Evolutionary conservation across 2,113 vertebrate genomes (phyloP).

Genomic region (Equus przewalskii): DNA sequence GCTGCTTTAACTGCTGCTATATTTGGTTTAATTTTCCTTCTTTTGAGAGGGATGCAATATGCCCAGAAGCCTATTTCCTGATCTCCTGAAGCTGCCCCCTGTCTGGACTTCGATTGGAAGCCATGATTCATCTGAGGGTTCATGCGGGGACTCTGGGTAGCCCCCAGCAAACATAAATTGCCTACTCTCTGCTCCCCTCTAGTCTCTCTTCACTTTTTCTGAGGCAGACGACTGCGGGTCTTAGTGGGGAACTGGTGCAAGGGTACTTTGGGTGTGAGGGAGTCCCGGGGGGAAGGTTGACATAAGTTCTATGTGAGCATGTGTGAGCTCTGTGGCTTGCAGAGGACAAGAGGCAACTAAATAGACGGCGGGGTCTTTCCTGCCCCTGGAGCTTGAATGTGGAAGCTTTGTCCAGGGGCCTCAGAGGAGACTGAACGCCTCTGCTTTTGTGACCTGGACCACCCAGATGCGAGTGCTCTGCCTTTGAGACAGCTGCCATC

Average conservation of each 20-base stretch:
- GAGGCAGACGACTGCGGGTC: not conserved
- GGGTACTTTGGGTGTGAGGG: not conserved
- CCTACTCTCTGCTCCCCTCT: not conserved
- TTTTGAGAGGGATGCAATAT: not conserved
- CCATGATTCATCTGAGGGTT: not conserved
- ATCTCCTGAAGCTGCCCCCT: not conserved
- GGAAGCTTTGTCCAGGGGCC: not conserved
- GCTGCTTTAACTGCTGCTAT: not conserved
- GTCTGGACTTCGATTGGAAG: not conserved
- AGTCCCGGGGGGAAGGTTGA: not conserved
- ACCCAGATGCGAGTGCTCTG: too few species aligned
- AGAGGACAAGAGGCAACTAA: not conserved
- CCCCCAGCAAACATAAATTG: not conserved
- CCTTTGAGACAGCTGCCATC: not conserved
- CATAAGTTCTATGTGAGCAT: not conserved
- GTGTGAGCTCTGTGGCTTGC: not conserved
- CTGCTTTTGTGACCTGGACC: not conserved
- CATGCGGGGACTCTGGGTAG: not conserved
- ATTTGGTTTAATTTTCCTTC: not conserved
- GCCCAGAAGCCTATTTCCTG: not conserved
- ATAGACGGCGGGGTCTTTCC: not conserved
- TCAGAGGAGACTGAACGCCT: not conserved
- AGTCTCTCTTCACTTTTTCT: not conserved
- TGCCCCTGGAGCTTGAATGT: not conserved
- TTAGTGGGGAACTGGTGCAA: not conserved